A percentile compares a stretch with the other conserved stretches of the same genome.
These are phyloP conservation scores for Phragmatobia fuliginosa DNA, from an alignment of 2,888 invertebrate species.

Conservation along the genomic window DNA sequence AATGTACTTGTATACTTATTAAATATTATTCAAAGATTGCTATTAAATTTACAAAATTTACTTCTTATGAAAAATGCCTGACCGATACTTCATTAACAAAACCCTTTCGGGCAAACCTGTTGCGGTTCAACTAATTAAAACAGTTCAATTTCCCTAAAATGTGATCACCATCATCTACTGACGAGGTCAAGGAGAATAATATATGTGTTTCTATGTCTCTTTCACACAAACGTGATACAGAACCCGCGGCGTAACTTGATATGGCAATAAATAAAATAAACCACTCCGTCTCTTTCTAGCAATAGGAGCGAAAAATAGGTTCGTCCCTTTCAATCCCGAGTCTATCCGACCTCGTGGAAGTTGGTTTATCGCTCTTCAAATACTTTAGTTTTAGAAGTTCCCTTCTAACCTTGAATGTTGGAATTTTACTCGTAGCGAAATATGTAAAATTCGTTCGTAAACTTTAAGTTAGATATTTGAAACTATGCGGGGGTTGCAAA, in stretches of 20 bases:
- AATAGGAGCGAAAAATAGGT: slow-evolving; percentile 25
- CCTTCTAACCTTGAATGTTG: slow-evolving; percentile 79
- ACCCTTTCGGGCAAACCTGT: slow-evolving; percentile 47
- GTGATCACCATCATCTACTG: slow-evolving; percentile 60
- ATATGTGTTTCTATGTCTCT: slow-evolving; percentile 63
- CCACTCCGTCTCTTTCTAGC: slow-evolving; percentile 58
- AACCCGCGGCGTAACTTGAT: slow-evolving; percentile 74
- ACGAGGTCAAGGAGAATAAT: slow-evolving; percentile 59
- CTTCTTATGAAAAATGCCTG: slow-evolving; percentile 8
- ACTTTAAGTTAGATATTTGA: slow-evolving; percentile 18
- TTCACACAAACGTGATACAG: slow-evolving; percentile 62
- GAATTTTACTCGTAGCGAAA: slow-evolving; percentile 62
- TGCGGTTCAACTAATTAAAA: slow-evolving; percentile 55
- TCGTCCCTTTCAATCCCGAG: slow-evolving; percentile 62
- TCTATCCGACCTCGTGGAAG: slow-evolving; percentile 66
- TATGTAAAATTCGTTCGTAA: slow-evolving; percentile 34
- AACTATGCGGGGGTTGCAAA: neutral
- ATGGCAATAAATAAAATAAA: slow-evolving; percentile 82
- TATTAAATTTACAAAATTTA: neutral
- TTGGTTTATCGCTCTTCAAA: slow-evolving; percentile 81
- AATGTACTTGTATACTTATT: neutral
- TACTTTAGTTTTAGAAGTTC: slow-evolving; percentile 80
- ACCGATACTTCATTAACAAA: slow-evolving; percentile 31
- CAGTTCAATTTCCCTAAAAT: slow-evolving; percentile 59
- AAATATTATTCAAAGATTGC: neutral